phyloP scores from a whole-genome alignment of 2,113 vertebrate genomes.

The Poecile atricapillus region DNA sequence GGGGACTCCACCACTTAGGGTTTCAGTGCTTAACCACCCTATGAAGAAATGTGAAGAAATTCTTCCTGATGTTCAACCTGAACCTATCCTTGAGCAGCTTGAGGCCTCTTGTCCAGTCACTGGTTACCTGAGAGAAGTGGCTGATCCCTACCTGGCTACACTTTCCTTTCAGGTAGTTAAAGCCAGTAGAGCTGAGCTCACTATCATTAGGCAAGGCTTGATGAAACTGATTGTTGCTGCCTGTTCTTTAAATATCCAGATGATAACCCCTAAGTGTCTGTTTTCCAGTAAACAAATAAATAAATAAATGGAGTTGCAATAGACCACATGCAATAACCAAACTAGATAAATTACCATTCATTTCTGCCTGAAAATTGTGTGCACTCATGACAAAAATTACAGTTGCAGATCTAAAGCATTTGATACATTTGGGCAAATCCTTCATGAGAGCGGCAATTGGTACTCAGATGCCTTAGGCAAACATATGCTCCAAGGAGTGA shows the following conservation, averaged over 20 bases:
- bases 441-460: background rate
- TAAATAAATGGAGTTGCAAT: background rate
- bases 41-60: background rate
- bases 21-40: background rate
- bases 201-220: background rate
- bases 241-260: background rate
- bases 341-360: background rate
- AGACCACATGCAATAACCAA: background rate
- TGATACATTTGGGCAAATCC: background rate
- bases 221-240: background rate
- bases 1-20: background rate
- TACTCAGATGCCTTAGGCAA: background rate
- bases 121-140: background rate
- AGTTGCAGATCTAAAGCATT: background rate
- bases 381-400: background rate
- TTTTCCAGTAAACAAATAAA: background rate
- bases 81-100: background rate
- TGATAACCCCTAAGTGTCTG: background rate
- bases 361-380: background rate
- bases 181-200: background rate
- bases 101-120: background rate
- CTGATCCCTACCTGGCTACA: background rate
- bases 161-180: background rate
- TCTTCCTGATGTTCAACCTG: background rate
- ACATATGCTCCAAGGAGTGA: background rate